Conservation (phyloP, 2,113 vertebrate genomes). For the Brachirus orientalis region DNA sequence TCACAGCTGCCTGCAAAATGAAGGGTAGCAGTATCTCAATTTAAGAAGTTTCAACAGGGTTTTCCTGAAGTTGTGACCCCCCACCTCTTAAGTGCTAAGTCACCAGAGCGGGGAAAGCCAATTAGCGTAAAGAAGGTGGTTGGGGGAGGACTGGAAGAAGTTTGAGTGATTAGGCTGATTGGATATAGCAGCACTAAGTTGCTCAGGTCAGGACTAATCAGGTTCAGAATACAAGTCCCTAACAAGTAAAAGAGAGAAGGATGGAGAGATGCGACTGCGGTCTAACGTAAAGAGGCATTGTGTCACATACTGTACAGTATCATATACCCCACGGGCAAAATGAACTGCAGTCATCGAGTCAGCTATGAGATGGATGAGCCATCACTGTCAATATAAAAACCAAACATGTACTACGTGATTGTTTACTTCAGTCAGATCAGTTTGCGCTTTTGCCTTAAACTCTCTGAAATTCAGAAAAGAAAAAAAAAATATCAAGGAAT, state of each 20-base stretch:
- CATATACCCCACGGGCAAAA: conserved; percentile 16
- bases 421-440: conserved; percentile 10
- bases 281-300: conserved; percentile 46
- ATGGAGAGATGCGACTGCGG: conserved; percentile 30
- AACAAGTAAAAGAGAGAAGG: conserved; percentile 66
- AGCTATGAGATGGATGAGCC: conserved; percentile 42
- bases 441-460: conserved; percentile 2
- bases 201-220: conserved; percentile 82
- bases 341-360: conserved; percentile 47
- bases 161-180: conserved; percentile 82
- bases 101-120: conserved; percentile 82
- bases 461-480: conserved; percentile 11
- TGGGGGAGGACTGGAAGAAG: conserved; percentile 55
- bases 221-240: conserved; percentile 75
- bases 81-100: conserved; percentile 82
- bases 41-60: conserved; percentile 79
- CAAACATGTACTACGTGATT: conserved; percentile 31
- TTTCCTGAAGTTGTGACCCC: conserved; percentile 65
- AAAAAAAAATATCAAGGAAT: background rate
- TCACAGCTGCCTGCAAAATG: conserved; percentile 34
- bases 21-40: conserved; percentile 46
- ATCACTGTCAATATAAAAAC: conserved; percentile 23
- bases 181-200: conserved; percentile 81
- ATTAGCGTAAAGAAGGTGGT: conserved; percentile 79
- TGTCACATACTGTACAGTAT: conserved; percentile 28